Conservation (phyloP, 2,113 vertebrate species). For the Corythornis madagascariensis region DNA sequence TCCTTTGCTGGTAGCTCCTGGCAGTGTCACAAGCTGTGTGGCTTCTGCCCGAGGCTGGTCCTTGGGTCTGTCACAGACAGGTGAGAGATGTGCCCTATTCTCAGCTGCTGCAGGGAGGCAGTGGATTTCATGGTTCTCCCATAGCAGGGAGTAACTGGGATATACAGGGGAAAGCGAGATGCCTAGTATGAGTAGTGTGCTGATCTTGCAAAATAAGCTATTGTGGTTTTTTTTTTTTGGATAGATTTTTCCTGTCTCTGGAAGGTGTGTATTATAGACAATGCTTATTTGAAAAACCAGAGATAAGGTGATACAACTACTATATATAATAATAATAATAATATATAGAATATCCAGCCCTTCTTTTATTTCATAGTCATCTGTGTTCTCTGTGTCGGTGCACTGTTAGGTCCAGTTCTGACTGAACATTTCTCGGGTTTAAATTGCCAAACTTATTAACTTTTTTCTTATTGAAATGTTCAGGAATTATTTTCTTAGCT, state of each 20-base stretch:
- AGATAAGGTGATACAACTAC: rapidly evolving
- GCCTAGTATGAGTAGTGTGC: rapidly evolving
- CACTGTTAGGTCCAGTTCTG: background rate
- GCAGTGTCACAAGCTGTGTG: rapidly evolving
- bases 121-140: background rate
- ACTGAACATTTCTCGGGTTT: background rate
- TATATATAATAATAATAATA: background rate
- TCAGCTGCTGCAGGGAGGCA: rapidly evolving
- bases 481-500: background rate
- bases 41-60: rapidly evolving
- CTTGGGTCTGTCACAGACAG: rapidly evolving
- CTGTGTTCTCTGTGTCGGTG: background rate
- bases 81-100: background rate
- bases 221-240: background rate
- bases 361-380: background rate
- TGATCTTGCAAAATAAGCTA: background rate
- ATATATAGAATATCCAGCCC: background rate
- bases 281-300: background rate
- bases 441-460: background rate
- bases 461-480: background rate
- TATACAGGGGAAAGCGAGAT: rapidly evolving
- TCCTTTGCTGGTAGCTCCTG: background rate
- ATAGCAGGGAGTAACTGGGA: background rate
- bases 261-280: rapidly evolving
- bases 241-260: background rate